Conservation (phyloP, 2,797 vertebrate species). For the Sebastes oblongus region DNA sequence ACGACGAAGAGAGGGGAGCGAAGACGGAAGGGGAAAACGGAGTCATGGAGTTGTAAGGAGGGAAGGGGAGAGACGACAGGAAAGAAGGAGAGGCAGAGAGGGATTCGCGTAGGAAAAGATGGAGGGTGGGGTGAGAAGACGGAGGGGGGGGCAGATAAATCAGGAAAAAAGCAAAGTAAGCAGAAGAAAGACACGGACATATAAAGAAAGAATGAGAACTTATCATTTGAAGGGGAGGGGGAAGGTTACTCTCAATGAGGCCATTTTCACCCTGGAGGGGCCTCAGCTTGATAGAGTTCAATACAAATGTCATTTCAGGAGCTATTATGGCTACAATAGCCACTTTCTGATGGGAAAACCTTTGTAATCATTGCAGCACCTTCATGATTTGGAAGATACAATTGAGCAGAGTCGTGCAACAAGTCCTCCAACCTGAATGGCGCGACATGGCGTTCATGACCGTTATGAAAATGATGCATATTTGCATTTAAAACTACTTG, state of each 20-base stretch:
- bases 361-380: background rate
- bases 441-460: background rate
- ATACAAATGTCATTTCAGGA: constrained; percentile 2
- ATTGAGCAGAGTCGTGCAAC: background rate
- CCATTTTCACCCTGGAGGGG: background rate
- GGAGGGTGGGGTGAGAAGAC: background rate
- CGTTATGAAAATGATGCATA: background rate
- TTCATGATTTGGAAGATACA: background rate
- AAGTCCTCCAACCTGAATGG: background rate
- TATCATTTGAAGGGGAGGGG: background rate
- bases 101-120: constrained; percentile 1
- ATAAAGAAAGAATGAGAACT: background rate
- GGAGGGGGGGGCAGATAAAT: background rate
- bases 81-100: background rate
- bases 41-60: constrained; percentile 46
- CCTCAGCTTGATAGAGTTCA: constrained; percentile 6
- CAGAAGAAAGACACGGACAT: background rate
- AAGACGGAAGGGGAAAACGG: constrained; percentile 40
- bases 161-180: background rate
- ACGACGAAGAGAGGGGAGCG: constrained; percentile 27
- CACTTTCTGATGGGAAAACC: background rate
- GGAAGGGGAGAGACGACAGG: constrained; percentile 15
- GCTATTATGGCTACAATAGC: background rate
- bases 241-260: background rate
- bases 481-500: background rate